Evolutionary conservation across 2,113 vertebrate genomes (phyloP), one percentile per base, ranked within the genome.

Genomic region (Podarcis raffonei): DNA sequence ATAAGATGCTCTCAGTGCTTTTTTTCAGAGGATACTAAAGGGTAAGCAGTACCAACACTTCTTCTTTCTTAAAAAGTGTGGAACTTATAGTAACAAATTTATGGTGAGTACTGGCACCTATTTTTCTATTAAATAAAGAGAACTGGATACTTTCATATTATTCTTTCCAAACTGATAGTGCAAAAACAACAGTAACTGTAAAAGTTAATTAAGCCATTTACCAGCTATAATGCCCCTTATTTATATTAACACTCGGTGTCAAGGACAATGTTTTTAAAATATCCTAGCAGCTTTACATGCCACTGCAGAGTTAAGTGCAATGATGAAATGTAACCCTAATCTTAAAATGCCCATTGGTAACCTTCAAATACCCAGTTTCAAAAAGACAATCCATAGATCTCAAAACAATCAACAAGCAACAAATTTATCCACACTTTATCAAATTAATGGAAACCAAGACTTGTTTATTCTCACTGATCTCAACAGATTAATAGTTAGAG

Each of bases 381-480:
- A 87, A 81, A 81, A 83, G 13, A 78, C 71, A 53, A 87, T 22
- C 22, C 83, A 78, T 84, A 90, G n/a, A 85, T 59, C 88, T 81
- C 57, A 94, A 82, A 22, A 86, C 59, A 62, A 62, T 5, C 59
- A 62, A 62, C 1, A 91, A 53, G 9, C 81, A 39, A n/a, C 86
- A 89, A 88, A 89, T 83, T 37, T 62, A 83, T 72, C 71, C 11
- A 92, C 32, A 23, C n/a, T 85, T 25, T 65, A 91, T 92, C 90
- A 86, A 86, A 83, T 30, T 86, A n/a, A 81, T 89, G 57, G 37
- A 90, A 15, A 39, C 37, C 78, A 75, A 92, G 85, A 22, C 15
- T 84, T 15, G 92, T 94, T 91, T 92, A 94, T 90, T 78, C 81
- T 53, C 86, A 83, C 20, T 78, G 91, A 81, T 90, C 89, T 93